phyloP scores from a whole-genome alignment of 2,888 invertebrate genomes.

The Cerastoderma edule region DNA sequence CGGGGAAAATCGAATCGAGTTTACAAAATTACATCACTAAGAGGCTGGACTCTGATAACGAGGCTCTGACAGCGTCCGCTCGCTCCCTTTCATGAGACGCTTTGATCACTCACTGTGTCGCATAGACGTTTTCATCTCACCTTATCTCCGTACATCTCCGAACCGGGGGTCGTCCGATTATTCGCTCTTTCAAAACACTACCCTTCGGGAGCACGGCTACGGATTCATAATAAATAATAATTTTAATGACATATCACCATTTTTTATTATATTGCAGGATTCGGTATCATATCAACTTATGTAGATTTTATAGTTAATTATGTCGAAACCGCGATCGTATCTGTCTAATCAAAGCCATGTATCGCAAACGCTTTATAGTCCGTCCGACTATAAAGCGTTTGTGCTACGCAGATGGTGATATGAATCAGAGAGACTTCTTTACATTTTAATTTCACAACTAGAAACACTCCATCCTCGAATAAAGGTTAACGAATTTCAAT shows the following conservation, averaged over 20 bases:
- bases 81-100: conserved; percentile 33
- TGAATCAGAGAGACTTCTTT: conserved; percentile 52
- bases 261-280: conserved; percentile 51
- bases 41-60: conserved; percentile 1
- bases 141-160: conserved; percentile 41
- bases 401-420: conserved; percentile 45
- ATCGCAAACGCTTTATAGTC: no score
- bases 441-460: conserved; percentile 43
- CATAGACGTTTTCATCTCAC: conserved; percentile 42
- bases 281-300: conserved; percentile 61
- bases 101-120: conserved; percentile 54
- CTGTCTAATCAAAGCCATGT: conserved; percentile 49
- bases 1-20: no score
- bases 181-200: conserved; percentile 34
- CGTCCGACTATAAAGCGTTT: conserved; percentile 46
- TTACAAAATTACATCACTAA: conserved; percentile 18
- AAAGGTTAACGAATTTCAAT: conserved; percentile 52
- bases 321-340: conserved; percentile 53
- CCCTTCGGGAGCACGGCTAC: conserved; percentile 26
- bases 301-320: conserved; percentile 67
- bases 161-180: conserved; percentile 45
- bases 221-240: conserved; percentile 60
- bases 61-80: conserved; percentile 30
- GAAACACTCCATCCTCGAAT: conserved; percentile 45
- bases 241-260: conserved; percentile 59